Conservation (phyloP, 2,797 vertebrate species). For the Percopsis omiscomaycus region DNA sequence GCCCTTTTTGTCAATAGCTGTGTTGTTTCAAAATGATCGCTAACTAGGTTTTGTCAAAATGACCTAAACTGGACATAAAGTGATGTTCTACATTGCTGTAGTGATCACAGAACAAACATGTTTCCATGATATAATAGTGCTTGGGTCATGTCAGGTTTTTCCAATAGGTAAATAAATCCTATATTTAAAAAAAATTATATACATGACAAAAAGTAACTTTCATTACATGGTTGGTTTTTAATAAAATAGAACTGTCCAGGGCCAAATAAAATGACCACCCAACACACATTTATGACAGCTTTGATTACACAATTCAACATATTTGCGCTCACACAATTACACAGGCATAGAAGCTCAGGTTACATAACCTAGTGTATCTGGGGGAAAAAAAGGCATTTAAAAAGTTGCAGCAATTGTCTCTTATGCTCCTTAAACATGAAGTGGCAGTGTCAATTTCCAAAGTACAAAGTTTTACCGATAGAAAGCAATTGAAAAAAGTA, state of each 20-base stretch:
- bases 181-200: background rate
- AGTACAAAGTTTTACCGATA: conserved; percentile 18
- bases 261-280: conserved; percentile 42
- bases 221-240: conserved; percentile 46
- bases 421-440: conserved; percentile 18
- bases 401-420: background rate
- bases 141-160: no score
- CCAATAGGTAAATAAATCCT: no score
- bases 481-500: conserved; percentile 13
- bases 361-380: conserved; percentile 13
- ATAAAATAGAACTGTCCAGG: conserved; percentile 56
- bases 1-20: no score
- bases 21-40: no score
- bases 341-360: conserved; percentile 30
- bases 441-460: conserved; percentile 52
- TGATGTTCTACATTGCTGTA: no score
- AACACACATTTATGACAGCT: conserved; percentile 31
- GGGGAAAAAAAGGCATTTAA: conserved; percentile 24
- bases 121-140: no score
- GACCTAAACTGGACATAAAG: no score
- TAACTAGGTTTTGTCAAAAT: no score
- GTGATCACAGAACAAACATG: no score
- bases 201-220: background rate
- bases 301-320: conserved; percentile 25
- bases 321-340: conserved; percentile 20